These are phyloP conservation scores for Enoplosus armatus DNA, from an alignment of 2,797 vertebrate species.

Conservation along the genomic window DNA sequence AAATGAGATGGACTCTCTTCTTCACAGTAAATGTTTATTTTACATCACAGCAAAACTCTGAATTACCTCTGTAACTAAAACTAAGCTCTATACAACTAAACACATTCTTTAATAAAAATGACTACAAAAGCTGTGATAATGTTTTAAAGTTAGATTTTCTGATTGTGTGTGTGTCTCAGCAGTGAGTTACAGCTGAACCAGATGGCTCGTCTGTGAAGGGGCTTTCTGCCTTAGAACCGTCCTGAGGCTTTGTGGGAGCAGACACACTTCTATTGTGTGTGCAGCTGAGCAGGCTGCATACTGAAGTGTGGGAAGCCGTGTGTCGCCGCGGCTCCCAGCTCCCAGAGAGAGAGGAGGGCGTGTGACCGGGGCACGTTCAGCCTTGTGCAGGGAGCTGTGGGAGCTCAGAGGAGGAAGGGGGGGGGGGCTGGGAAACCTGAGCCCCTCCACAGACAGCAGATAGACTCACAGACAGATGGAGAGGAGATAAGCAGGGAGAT, in stretches of 20 bases:
- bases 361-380: constrained; percentile 73
- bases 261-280: constrained; percentile 85
- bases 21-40: not conserved
- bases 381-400: constrained; percentile 59
- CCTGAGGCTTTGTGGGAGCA: constrained; percentile 67
- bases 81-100: not conserved
- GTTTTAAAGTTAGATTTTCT: constrained; percentile 9
- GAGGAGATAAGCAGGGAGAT: constrained; percentile 35
- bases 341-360: constrained; percentile 67
- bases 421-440: constrained; percentile 56
- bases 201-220: constrained; percentile 69
- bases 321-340: constrained; percentile 80
- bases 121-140: not conserved
- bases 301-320: constrained; percentile 86
- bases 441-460: constrained; percentile 42
- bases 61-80: not conserved
- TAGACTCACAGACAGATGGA: constrained; percentile 57
- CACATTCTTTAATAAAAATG: not conserved
- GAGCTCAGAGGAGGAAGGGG: constrained; percentile 47
- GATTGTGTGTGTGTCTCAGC: constrained; percentile 24
- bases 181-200: constrained; percentile 57
- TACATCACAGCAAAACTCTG: not conserved
- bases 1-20: not conserved
- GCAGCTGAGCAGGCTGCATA: constrained; percentile 75
- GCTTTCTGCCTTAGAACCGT: constrained; percentile 68